phyloP scores from a whole-genome alignment of 2,113 vertebrate species.

The Megaceryle maxima region DNA sequence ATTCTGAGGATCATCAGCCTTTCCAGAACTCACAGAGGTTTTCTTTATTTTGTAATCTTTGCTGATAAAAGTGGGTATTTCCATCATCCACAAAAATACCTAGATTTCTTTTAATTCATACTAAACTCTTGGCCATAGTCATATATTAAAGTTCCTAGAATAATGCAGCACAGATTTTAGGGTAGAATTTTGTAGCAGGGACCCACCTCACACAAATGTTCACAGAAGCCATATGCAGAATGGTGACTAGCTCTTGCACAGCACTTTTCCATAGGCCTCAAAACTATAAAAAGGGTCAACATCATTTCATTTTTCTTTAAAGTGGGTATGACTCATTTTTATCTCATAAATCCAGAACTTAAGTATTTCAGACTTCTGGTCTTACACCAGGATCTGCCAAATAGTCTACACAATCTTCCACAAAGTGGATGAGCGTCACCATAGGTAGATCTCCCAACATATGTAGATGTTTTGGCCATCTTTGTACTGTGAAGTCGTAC shows the following conservation, averaged over 20 bases:
- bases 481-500: accelerated
- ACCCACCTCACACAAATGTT: background rate
- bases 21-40: background rate
- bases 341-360: background rate
- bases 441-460: background rate
- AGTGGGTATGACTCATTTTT: background rate
- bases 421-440: background rate
- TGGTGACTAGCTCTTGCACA: background rate
- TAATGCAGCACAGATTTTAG: background rate
- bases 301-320: background rate
- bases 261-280: background rate
- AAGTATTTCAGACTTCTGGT: background rate
- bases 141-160: background rate
- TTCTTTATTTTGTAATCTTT: background rate
- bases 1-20: background rate
- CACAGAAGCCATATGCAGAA: background rate
- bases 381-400: background rate
- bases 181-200: background rate
- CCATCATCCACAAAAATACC: background rate
- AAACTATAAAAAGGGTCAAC: background rate
- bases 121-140: background rate
- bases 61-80: background rate
- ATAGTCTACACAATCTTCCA: background rate
- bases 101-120: background rate
- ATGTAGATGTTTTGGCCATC: background rate